These are phyloP conservation scores for Palythoa heliodiscus DNA, from an alignment of 92 coral and sea anemone species.

Conservation along the genomic window DNA sequence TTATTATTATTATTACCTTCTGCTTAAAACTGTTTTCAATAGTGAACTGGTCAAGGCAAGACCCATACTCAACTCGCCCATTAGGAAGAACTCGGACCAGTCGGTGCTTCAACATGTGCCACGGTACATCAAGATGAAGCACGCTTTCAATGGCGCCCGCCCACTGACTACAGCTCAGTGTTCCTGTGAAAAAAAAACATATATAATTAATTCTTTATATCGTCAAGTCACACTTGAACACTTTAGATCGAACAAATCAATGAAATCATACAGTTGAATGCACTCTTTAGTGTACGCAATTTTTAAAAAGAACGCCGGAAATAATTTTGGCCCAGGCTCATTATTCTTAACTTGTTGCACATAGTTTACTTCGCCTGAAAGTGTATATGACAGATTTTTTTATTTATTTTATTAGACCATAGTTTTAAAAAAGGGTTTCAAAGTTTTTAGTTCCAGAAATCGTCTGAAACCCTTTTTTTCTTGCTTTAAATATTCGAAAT, in stretches of 20 bases:
- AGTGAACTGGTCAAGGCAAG: constrained; percentile 85
- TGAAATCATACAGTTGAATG: neutral
- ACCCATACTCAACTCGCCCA: constrained; percentile 81
- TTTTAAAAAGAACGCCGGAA: no score
- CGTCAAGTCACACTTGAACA: no score
- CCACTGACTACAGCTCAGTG: constrained; percentile 82
- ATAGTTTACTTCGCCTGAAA: no score
- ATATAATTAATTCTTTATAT: neutral
- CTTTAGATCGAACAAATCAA: neutral
- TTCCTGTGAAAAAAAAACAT: constrained; percentile 52
- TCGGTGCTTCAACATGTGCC: constrained; percentile 91
- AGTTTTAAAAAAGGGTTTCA: no score
- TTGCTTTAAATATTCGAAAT: no score
- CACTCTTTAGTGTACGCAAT: no score
- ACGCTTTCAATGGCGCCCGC: constrained; percentile 82
- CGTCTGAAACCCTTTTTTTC: no score
- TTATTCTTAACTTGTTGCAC: no score
- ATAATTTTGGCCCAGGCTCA: no score
- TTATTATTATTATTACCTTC: constrained; percentile 48
- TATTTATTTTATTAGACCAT: no score
- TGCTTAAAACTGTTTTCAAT: constrained; percentile 64
- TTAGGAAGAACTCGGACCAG: constrained; percentile 76
- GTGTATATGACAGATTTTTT: no score
- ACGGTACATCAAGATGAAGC: constrained; percentile 84
- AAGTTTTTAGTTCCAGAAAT: no score